Conservation (phyloP, 2,797 vertebrate species). For the Parambassis ranga region DNA sequence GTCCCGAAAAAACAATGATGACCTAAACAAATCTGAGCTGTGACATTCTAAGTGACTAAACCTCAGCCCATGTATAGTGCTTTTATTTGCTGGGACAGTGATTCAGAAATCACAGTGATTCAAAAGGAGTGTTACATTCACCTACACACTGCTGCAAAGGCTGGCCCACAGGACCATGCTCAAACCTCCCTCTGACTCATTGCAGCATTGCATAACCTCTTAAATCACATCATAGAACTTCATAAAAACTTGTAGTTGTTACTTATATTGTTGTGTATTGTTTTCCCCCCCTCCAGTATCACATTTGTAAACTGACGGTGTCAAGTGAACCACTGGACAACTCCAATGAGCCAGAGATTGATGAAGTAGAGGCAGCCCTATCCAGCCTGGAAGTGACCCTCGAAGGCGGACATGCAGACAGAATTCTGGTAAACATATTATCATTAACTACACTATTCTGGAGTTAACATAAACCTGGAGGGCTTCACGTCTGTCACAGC, state of each 20-base stretch:
- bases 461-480: not conserved
- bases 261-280: constrained; percentile 5
- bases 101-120: constrained; percentile 50
- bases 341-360: constrained; percentile 86
- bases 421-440: constrained; percentile 85
- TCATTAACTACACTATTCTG: not conserved
- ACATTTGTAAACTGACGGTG: constrained; percentile 90
- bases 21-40: not conserved
- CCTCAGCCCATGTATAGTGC: constrained; percentile 9
- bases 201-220: constrained; percentile 35
- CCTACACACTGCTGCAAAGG: constrained; percentile 37
- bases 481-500: constrained; percentile 16
- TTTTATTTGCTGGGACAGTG: constrained; percentile 19
- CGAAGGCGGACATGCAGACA: constrained; percentile 87
- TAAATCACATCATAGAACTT: constrained; percentile 19
- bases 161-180: constrained; percentile 12
- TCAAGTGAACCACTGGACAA: constrained; percentile 82
- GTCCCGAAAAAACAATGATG: not conserved
- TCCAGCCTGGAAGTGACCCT: constrained; percentile 94
- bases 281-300: constrained; percentile 83
- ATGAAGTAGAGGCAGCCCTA: constrained; percentile 96
- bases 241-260: not conserved
- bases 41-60: not conserved
- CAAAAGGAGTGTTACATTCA: constrained; percentile 34
- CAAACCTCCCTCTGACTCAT: constrained; percentile 50